Evolutionary conservation across 2,888 invertebrate genomes (phyloP), one percentile per base, ranked within the genome.

Genomic region (Bimastos eiseni): DNA sequence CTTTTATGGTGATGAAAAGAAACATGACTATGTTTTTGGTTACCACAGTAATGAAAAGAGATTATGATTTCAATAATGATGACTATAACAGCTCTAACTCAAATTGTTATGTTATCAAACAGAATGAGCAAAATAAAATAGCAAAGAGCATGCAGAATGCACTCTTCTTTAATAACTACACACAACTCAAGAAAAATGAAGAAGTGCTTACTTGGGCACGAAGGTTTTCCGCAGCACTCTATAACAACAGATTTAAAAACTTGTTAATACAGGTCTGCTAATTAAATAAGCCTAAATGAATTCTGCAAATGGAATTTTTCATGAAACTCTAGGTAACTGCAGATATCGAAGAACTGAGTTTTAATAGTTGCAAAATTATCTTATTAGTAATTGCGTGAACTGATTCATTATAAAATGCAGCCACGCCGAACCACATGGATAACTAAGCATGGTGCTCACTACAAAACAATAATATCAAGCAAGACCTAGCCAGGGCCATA

Each of bases 171-270:
- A 70, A n/a, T 0, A 70, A 70, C 0, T 70, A n/a, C 11, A 30
- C 30, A n/a, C 8, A 70, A 13, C 13, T n/a, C 8, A 0, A 70
- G 8, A n/a, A 70, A 30, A 30, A 70, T n/a, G 30, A 70, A 70
- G 11, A 70, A 34, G 24, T 24, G 13, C 86, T 86, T 24, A 86
- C 86, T 86, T 33, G 86, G 86, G 37, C 86, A 86, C 15, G 34
- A 34, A 8, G 86, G 34, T 24, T 86, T 86, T 86, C 86, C 86
- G 36, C 86, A 86, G 86, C 86, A 86, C 24, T 86, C 86, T 86
- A 8, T 13, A 86, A 86, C 37, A 70, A 70, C 1, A 70, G 21
- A 70, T 0, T 30, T 49, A 30, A 70, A n/a, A 70, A 70, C 70
- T 70, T 70, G 2, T 70, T 70, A 70, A 49, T 49, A 49, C 21